Evolutionary conservation across 2,888 invertebrate genomes (phyloP).

Genomic region (Chaetoderma sp.): DNA sequence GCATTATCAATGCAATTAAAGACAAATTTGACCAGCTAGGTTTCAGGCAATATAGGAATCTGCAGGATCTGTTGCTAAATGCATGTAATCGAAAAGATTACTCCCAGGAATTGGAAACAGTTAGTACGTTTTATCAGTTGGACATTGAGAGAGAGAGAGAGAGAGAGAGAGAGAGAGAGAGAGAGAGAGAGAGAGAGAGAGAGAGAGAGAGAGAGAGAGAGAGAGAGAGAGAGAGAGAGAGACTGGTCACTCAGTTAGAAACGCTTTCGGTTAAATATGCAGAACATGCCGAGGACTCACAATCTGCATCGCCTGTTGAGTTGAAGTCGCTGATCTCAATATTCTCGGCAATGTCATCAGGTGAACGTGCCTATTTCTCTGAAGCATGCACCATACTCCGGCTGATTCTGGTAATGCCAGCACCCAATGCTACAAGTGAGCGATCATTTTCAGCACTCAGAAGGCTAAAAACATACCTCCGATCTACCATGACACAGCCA

Average conservation of each 20-base stretch:
- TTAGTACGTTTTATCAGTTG: not conserved
- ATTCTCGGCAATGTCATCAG: not conserved
- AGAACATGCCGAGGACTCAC: not conserved
- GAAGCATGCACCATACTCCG: not conserved
- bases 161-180: no score
- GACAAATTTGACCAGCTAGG: constrained; percentile 15
- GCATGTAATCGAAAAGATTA: not conserved
- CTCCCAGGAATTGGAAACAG: not conserved
- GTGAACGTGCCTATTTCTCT: not conserved
- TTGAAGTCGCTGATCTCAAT: not conserved
- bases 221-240: no score
- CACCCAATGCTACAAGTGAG: not conserved
- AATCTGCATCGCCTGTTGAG: no score
- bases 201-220: no score
- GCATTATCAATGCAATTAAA: constrained; percentile 2
- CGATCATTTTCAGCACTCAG: not conserved
- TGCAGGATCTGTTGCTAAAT: constrained; percentile 4
- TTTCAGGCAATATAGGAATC: constrained; percentile 3
- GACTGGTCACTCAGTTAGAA: no score
- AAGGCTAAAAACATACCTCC: not conserved
- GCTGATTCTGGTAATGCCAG: constrained; percentile 1
- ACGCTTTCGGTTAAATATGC: constrained; percentile 3
- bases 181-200: no score
- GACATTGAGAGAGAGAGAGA: constrained; percentile 7
- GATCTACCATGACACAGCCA: not conserved